Evolutionary conservation across 2,113 vertebrate species (phyloP).

Genomic region (Promerops cafer): DNA sequence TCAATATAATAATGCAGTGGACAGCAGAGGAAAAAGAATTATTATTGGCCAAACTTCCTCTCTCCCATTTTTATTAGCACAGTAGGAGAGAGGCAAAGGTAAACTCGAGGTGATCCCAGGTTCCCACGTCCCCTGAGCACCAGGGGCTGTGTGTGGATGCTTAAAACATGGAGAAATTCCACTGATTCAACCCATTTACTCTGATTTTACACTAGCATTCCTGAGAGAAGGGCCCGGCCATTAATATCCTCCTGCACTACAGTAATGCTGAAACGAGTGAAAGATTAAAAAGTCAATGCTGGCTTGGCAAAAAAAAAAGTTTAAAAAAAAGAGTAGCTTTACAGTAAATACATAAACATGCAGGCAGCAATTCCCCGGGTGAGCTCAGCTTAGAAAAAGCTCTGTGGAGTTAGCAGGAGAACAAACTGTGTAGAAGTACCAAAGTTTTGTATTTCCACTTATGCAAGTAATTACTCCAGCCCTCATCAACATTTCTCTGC

Average conservation of each 20-base stretch:
- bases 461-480: conserved; percentile 25
- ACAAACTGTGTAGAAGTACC: not conserved
- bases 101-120: not conserved
- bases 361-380: conserved; percentile 9
- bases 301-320: not conserved
- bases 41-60: not conserved
- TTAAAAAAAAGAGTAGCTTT: not conserved
- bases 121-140: not conserved
- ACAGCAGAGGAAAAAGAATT: not conserved
- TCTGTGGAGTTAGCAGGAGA: conserved; percentile 5
- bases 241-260: not conserved
- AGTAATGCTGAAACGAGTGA: not conserved
- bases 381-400: conserved; percentile 17
- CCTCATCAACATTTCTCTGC: conserved; percentile 36
- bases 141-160: not conserved
- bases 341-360: conserved; percentile 53
- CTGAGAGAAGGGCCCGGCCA: not conserved
- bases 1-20: conserved; percentile 54
- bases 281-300: conserved; percentile 41
- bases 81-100: not conserved
- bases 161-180: not conserved
- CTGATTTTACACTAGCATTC: not conserved
- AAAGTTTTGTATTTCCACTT: conserved; percentile 52
- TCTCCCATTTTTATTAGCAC: conserved; percentile 35
- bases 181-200: not conserved